Evolutionary conservation across 2,113 vertebrate genomes (phyloP).

Genomic region (Oncorhynchus masou): DNA sequence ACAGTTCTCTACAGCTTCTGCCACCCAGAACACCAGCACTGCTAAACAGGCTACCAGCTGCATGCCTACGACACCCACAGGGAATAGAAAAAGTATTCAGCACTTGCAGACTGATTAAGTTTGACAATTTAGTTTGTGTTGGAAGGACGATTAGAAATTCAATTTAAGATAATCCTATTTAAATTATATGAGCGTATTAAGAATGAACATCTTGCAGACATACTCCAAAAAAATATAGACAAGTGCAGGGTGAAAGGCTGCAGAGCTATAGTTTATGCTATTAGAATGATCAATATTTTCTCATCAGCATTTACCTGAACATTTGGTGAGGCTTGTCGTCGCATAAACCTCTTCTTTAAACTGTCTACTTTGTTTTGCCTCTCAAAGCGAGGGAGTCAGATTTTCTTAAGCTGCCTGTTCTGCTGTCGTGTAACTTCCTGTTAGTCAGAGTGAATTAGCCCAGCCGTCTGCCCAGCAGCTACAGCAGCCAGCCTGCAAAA

Average conservation of each 20-base stretch:
- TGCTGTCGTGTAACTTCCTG: slow-evolving; percentile 9
- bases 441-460: slow-evolving; percentile 19
- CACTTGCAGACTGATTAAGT: neutral
- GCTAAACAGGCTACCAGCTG: slow-evolving; percentile 32
- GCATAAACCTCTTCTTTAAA: neutral
- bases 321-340: neutral
- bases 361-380: neutral
- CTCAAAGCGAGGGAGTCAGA: neutral
- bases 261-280: neutral
- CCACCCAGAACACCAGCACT: slow-evolving; percentile 47
- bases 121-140: neutral
- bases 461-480: slow-evolving; percentile 9
- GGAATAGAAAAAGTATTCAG: neutral
- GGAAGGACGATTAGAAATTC: slow-evolving; percentile 10
- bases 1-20: slow-evolving; percentile 48
- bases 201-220: neutral
- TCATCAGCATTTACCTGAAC: neutral
- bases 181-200: neutral
- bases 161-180: slow-evolving; percentile 11
- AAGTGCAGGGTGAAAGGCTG: neutral
- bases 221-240: neutral
- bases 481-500: slow-evolving; percentile 47
- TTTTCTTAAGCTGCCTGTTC: neutral
- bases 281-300: neutral
- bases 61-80: slow-evolving; percentile 34